Conservation (phyloP, 2,888 invertebrate species). For the Folsomia manolachei region DNA sequence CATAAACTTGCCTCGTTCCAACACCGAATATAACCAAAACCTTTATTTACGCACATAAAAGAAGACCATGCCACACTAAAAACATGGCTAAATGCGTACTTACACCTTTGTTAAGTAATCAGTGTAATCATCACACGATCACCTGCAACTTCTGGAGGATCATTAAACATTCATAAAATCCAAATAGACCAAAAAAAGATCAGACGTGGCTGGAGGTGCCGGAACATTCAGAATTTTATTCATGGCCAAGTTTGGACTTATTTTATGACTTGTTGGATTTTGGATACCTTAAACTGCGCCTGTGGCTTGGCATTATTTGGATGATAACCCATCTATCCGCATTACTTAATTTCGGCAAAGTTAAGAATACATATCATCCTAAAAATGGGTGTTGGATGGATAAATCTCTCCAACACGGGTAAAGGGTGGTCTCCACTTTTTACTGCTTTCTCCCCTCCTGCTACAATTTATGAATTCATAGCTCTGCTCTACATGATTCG, state of each 20-base stretch:
- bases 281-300: too few species aligned
- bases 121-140: background rate
- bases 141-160: constrained; percentile 1
- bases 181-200: background rate
- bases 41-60: background rate
- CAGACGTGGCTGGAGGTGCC: background rate
- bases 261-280: background rate
- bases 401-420: too few species aligned
- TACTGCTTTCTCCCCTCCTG: background rate
- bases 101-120: background rate
- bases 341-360: constrained; percentile 17
- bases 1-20: background rate
- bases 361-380: too few species aligned
- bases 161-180: constrained; percentile 11
- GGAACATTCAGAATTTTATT: constrained; percentile 3
- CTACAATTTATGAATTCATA: background rate
- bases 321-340: constrained; percentile 2
- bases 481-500: background rate
- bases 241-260: background rate
- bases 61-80: background rate
- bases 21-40: background rate
- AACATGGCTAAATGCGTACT: background rate
- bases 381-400: background rate
- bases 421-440: background rate
- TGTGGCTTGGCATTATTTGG: too few species aligned